These are phyloP conservation scores for Nasua narica DNA, from an alignment of 2,797 vertebrate species.

Conservation along the genomic window DNA sequence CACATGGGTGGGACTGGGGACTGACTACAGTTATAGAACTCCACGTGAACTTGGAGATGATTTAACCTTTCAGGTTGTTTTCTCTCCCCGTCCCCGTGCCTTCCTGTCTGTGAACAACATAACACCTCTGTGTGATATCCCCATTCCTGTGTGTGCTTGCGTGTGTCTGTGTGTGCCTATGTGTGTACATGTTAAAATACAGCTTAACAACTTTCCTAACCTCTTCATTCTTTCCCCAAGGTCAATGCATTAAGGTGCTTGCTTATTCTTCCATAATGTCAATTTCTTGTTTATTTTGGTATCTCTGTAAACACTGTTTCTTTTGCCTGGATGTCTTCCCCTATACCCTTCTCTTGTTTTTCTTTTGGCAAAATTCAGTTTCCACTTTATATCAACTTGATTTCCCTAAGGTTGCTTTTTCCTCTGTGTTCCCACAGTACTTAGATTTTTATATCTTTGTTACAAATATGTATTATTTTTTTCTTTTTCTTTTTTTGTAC, in stretches of 20 bases:
- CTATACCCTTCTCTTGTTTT: neutral
- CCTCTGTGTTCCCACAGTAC: neutral
- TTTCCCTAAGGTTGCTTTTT: neutral
- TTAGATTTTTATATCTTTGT: neutral
- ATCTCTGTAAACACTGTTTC: neutral
- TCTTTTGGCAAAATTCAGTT: neutral
- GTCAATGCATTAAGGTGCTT: no score
- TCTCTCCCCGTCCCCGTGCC: neutral
- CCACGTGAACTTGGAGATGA: neutral
- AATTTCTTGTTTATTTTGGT: neutral
- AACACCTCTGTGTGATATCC: neutral
- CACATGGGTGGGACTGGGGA: fast-evolving
- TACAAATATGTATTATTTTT: neutral
- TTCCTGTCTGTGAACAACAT: fast-evolving
- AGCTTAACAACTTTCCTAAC: neutral
- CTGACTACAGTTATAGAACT: fast-evolving
- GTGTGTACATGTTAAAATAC: neutral
- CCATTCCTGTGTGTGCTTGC: neutral
- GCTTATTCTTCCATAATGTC: neutral
- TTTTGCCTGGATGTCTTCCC: neutral
- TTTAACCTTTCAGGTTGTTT: neutral
- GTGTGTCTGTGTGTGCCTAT: neutral
- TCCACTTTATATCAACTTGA: neutral
- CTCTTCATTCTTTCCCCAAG: neutral
- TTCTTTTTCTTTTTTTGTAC: neutral